phyloP scores from a whole-genome alignment of 2,888 invertebrate species.

The Heliconius sara region DNA sequence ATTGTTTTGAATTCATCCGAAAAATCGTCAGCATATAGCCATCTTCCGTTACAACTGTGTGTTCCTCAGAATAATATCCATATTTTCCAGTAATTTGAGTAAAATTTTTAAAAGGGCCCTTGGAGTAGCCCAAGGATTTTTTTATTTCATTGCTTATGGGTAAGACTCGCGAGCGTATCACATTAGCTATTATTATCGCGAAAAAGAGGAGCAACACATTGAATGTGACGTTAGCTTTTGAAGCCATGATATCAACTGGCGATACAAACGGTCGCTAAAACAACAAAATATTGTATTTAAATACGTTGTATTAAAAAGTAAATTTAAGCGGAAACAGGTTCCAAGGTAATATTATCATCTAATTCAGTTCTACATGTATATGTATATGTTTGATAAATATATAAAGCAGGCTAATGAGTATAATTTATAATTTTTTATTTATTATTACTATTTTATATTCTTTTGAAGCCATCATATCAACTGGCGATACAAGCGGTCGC shows the following conservation, averaged over 20 bases:
- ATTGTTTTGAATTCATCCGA: constrained; percentile 58
- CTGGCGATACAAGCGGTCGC: constrained; percentile 49
- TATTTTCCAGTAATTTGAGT: constrained; percentile 57
- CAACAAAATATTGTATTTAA: constrained; percentile 6
- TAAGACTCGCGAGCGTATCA: constrained; percentile 45
- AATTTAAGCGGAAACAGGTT: background rate
- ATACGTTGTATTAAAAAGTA: background rate
- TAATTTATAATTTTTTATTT: background rate
- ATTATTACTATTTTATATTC: constrained; percentile 12
- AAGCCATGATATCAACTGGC: constrained; percentile 59
- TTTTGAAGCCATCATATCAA: constrained; percentile 58
- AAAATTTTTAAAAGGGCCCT: constrained; percentile 57
- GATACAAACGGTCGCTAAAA: constrained; percentile 26
- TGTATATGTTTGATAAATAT: background rate
- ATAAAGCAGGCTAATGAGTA: background rate
- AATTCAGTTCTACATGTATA: background rate
- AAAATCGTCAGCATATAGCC: constrained; percentile 67
- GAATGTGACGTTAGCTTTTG: constrained; percentile 55
- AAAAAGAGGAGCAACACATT: constrained; percentile 52
- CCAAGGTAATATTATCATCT: constrained; percentile 6
- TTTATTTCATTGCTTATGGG: constrained; percentile 54
- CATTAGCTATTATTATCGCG: constrained; percentile 49
- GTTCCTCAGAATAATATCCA: constrained; percentile 64
- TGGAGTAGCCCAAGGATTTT: constrained; percentile 53
- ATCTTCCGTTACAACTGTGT: constrained; percentile 64